Evolutionary conservation across 2,888 invertebrate species (phyloP), one percentile per base, ranked within the genome.

Genomic region (Eupithecia subumbrata): DNA sequence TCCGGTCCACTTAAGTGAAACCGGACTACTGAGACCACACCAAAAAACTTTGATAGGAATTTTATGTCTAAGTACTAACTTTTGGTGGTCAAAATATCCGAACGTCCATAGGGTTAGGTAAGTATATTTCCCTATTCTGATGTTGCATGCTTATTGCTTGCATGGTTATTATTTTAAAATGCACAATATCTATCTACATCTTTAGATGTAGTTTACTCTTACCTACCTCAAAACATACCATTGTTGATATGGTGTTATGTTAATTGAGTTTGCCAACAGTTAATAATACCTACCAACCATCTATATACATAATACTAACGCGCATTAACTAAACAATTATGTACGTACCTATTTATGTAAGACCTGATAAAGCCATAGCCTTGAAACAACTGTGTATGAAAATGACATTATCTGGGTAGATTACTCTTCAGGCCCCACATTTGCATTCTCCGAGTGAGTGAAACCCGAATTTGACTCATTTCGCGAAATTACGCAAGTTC

Each of bases 401-500:
- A 68, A 40, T 68, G 25, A 45, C 14, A 22, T 43, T n/a, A 68
- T 22, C 68, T 22, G 22, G 8, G 14, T 68, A 40, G 5, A 14
- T 22, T 9, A 40, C 67, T 40, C n/a, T 76, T 66, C 73, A 72
- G 76, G 67, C 69, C 76, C 76, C 71, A 72, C 80, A 81, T 81
- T 81, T 81, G 81, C 80, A 81, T 81, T 78, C 75, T 75, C 74
- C 74, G 71, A 81, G 76, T 79, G 76, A 80, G 79, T 78, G 80
- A 78, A 77, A 78, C 77, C 76, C 75, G 76, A 78, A 80, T 78
- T 80, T 78, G 71, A 77, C 76, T 77, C 76, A 79, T 80, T 78
- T 78, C 67, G 56, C 74, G 52, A 73, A 78, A 80, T 80, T 75
- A 77, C 78, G 73, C 73, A 72, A 78, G 76, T 78, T 79, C 79